phyloP scores from a whole-genome alignment of 2,888 invertebrate genomes.

The Cyclophora albipunctata region DNA sequence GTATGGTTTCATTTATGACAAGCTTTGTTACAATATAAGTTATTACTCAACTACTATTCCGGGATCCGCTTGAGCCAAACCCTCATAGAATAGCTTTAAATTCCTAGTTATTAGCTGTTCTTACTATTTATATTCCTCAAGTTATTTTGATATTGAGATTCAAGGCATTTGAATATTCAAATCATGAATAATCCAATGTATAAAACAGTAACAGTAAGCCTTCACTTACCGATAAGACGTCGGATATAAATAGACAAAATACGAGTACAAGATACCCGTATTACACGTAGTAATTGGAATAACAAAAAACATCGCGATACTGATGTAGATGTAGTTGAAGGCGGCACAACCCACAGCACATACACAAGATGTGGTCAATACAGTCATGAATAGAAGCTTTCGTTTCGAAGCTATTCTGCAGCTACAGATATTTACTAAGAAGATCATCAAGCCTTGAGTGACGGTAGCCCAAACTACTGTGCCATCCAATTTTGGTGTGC shows the following conservation, averaged over 20 bases:
- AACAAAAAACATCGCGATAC: constrained; percentile 41
- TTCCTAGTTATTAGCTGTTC: too few species aligned
- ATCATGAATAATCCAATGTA: too few species aligned
- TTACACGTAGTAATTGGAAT: constrained; percentile 44
- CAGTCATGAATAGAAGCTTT: constrained; percentile 20
- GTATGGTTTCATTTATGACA: too few species aligned
- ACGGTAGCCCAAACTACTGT: constrained; percentile 16
- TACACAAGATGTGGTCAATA: constrained; percentile 17
- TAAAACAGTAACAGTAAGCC: too few species aligned
- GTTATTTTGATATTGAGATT: too few species aligned
- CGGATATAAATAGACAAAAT: constrained; percentile 57
- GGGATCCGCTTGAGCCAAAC: too few species aligned
- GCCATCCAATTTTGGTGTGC: constrained; percentile 1
- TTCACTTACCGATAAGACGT: constrained; percentile 52
- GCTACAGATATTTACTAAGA: constrained; percentile 20
- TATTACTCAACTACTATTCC: too few species aligned
- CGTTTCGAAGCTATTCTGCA: constrained; percentile 24
- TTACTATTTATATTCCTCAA: too few species aligned
- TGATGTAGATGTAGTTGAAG: constrained; percentile 19
- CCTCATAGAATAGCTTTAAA: too few species aligned
- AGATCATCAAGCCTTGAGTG: constrained; percentile 17
- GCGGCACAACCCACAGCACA: constrained; percentile 21
- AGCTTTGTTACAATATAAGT: too few species aligned
- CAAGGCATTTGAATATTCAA: too few species aligned
- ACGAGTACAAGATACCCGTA: constrained; percentile 47